Evolutionary conservation across 1,140 invertebrate genomes (phyloP).

Genomic region (Drosophila pectinifera): DNA sequence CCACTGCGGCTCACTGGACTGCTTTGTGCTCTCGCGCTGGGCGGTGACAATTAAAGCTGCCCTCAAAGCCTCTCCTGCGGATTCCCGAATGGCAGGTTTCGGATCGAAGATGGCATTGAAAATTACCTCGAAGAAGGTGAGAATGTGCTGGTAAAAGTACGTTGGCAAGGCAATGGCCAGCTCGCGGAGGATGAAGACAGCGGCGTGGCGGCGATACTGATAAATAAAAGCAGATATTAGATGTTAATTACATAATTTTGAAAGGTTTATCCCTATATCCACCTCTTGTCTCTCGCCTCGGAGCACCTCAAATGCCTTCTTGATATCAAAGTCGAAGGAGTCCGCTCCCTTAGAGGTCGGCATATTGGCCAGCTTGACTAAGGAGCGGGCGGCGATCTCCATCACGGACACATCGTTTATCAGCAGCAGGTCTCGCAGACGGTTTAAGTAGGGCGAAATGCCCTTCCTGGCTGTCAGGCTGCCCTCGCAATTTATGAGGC

Average conservation of each 20-base stretch:
- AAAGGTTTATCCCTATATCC: neutral
- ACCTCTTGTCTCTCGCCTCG: constrained; percentile 94
- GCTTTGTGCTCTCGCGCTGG: constrained; percentile 96
- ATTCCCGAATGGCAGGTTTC: constrained; percentile 96
- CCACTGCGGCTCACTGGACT: constrained; percentile 95
- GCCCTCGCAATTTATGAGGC: constrained; percentile 94
- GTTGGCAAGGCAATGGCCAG: constrained; percentile 98
- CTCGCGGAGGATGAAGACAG: constrained; percentile 96
- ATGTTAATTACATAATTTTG: neutral
- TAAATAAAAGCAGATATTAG: neutral
- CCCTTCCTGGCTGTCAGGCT: constrained; percentile 95
- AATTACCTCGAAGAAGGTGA: constrained; percentile 97
- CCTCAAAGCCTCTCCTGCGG: constrained; percentile 95
- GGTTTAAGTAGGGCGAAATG: constrained; percentile 96
- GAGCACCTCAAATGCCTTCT: constrained; percentile 97
- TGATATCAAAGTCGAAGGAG: constrained; percentile 98
- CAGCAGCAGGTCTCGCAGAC: constrained; percentile 94
- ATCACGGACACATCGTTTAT: constrained; percentile 96
- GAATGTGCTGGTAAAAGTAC: constrained; percentile 99
- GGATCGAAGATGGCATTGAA: constrained; percentile 96
- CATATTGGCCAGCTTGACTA: constrained; percentile 95
- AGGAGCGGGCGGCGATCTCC: constrained; percentile 97
- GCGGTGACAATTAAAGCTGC: constrained; percentile 97
- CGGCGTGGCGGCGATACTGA: constrained; percentile 93
- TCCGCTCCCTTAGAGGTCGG: constrained; percentile 97